phyloP scores from a whole-genome alignment of 1,140 invertebrate species.

The Neuroterus valhalla region DNA sequence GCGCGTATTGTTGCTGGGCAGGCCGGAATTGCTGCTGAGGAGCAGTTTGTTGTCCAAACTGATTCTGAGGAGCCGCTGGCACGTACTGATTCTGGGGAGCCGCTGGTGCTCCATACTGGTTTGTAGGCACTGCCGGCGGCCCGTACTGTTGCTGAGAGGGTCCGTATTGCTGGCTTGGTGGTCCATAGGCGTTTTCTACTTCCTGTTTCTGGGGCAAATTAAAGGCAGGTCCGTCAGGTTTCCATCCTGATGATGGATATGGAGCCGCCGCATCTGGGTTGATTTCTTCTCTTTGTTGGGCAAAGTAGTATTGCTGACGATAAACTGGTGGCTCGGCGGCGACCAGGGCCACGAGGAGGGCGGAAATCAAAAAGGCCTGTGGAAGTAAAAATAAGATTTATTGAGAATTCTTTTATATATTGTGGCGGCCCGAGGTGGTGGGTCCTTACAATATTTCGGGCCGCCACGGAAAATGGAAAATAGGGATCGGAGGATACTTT shows the following conservation, averaged over 20 bases:
- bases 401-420: not conserved
- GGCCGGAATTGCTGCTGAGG: constrained; percentile 43
- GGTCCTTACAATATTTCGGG: no score
- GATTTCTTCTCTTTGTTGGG: constrained; percentile 58
- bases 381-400: not conserved
- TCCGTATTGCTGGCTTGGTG: constrained; percentile 50
- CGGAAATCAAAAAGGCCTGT: constrained; percentile 61
- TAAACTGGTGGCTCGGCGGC: constrained; percentile 65
- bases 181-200: constrained; percentile 32
- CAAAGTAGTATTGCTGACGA: constrained; percentile 65
- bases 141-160: constrained; percentile 47
- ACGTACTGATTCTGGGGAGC: constrained; percentile 54
- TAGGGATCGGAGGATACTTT: no score
- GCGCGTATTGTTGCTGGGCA: constrained; percentile 39
- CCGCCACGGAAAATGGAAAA: no score
- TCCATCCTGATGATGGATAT: constrained; percentile 76
- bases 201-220: constrained; percentile 73
- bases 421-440: no score
- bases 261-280: constrained; percentile 61
- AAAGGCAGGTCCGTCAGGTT: constrained; percentile 76
- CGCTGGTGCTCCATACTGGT: constrained; percentile 53
- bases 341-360: constrained; percentile 54
- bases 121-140: constrained; percentile 39
- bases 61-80: constrained; percentile 36
- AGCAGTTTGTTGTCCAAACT: constrained; percentile 34